These are phyloP conservation scores for Volucella inflata DNA, from an alignment of 2,888 invertebrate genomes.

Conservation along the genomic window DNA sequence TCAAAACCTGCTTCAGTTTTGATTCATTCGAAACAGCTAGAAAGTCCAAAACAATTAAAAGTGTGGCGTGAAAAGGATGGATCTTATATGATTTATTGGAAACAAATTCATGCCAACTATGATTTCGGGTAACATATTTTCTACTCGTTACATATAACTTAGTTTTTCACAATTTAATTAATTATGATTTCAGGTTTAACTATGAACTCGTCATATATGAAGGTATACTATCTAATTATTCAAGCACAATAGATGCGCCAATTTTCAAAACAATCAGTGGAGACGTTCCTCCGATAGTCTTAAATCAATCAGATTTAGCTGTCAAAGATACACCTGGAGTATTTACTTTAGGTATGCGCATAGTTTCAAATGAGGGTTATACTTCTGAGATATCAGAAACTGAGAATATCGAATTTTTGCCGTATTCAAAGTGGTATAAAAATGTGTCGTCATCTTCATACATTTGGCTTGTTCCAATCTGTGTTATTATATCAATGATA, in stretches of 20 bases:
- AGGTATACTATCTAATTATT: conserved; percentile 84
- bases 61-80: conserved; percentile 86
- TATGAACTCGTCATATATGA: conserved; percentile 89
- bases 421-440: conserved; percentile 75
- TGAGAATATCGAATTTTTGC: conserved; percentile 77
- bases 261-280: conserved; percentile 80
- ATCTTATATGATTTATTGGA: conserved; percentile 88
- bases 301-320: conserved; percentile 81
- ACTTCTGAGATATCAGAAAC: conserved; percentile 77
- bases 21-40: conserved; percentile 85
- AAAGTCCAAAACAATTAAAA: conserved; percentile 87
- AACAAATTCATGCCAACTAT: conserved; percentile 82
- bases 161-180: background rate
- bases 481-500: conserved; percentile 85
- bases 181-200: conserved; percentile 82
- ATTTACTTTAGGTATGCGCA: conserved; percentile 87
- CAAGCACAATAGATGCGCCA: conserved; percentile 84
- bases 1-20: conserved; percentile 83
- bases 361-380: conserved; percentile 84
- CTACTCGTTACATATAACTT: too few relatives aligned
- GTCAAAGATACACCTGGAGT: conserved; percentile 84
- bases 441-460: conserved; percentile 60
- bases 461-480: conserved; percentile 51
- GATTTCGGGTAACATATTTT: conserved; percentile 76
- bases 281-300: conserved; percentile 84